Base-by-base conservation (phyloP, 2,113 vertebrate genomes). In the Crocuta crocuta region DNA sequence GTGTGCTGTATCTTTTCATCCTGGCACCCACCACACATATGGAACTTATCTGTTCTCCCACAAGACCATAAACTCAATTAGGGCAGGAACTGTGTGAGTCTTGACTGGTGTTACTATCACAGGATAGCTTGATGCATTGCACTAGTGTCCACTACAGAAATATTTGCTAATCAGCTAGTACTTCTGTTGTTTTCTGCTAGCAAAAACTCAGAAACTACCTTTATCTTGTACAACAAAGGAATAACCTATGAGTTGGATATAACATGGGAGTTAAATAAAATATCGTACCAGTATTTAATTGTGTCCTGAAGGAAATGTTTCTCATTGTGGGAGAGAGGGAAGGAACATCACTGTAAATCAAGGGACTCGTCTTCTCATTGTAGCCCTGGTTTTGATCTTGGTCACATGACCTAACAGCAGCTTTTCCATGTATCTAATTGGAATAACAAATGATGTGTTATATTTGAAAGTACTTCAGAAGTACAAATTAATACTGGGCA, bases 231-330 rank as follows among this genome's bases (percentile, higher is more conserved):
- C 26, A 84, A 70, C 23, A 82, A 50, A 35, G 39, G 71, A 90
- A 89, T 70, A 73, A 45, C 26, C 15, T 23, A 11, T 82, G 74
- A 86, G 61, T 79, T 90, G 68, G 21, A 33, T 79, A 12, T 78
- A 82, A 81, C 15, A 3, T 83, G 65, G 66, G n/a, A 89, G 82
- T 93, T 91, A 91, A 95, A 96, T 76, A 91, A 93, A 96, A 89
- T 45, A 45, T 82, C 80, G 61, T 71, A n/a, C 45, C 26, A 79
- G 4, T 28, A 39, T 55, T 90, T 95, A 95, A 95, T 70, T 86
- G 82, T 78, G 48, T 86, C 86, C 53, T 48, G 58, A 92, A 95
- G 78, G 78, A 89, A 89, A 89, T 17, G 1, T 92, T 74, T 89
- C 87, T 95, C 39, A 70, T 43, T 45, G 31, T 16, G 23, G 43